Conservation (phyloP, 1,140 invertebrate genomes). For the Coelopa frigida region DNA sequence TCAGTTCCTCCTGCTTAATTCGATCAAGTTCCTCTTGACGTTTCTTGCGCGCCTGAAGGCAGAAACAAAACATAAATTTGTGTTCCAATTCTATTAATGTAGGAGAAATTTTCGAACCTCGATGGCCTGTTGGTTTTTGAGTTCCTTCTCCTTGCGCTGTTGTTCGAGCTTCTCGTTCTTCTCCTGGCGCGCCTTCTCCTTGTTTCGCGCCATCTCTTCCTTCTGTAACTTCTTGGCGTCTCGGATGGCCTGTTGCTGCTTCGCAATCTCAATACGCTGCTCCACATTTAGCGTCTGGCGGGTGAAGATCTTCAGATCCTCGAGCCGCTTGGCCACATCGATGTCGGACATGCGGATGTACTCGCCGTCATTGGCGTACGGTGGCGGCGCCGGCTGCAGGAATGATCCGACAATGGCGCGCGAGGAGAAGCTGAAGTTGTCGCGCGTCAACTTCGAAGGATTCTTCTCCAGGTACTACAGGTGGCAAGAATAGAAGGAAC, state of each 20-base stretch:
- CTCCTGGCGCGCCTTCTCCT: constrained; percentile 53
- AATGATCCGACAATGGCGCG: constrained; percentile 84
- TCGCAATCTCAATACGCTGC: constrained; percentile 57
- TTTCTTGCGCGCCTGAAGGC: constrained; percentile 68
- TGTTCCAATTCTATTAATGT: constrained; percentile 4
- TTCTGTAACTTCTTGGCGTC: constrained; percentile 53
- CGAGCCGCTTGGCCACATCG: constrained; percentile 52
- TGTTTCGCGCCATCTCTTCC: constrained; percentile 45
- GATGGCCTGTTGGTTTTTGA: constrained; percentile 62
- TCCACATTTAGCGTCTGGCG: constrained; percentile 56
- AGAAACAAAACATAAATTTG: constrained; percentile 42
- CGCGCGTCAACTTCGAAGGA: constrained; percentile 67
- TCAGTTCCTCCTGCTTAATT: constrained; percentile 74
- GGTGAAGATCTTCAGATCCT: constrained; percentile 42
- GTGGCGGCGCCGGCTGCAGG: constrained; percentile 59
- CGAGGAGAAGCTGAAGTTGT: constrained; percentile 89
- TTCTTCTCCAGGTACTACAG: constrained; percentile 71
- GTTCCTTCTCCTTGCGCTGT: constrained; percentile 64
- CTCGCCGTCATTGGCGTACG: constrained; percentile 49
- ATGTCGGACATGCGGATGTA: constrained; percentile 55
- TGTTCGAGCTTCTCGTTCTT: constrained; percentile 70
- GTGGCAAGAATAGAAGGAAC: constrained; percentile 15
- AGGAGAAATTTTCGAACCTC: constrained; percentile 48
- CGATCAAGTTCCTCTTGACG: constrained; percentile 79
- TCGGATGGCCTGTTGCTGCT: constrained; percentile 56